Percentiles rank a stretch among this genome's conserved stretches.
Conservation (phyloP, 2,113 vertebrate genomes). For the Actinemys pallida region DNA sequence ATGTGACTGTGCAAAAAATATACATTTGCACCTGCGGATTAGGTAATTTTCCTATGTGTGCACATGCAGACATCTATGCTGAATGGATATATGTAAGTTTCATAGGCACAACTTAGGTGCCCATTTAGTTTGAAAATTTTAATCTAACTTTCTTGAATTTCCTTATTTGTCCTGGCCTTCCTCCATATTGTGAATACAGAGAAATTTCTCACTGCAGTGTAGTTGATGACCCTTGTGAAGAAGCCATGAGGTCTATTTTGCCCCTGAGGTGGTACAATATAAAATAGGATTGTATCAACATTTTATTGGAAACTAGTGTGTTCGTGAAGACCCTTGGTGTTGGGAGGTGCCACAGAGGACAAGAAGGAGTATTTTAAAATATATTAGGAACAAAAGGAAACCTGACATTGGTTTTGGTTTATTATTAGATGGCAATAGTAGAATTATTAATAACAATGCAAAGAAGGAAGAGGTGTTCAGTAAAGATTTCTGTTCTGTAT, state of each 20-base stretch:
- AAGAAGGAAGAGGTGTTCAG: too few species aligned
- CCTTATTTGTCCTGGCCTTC: neutral
- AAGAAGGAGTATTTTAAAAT: too few species aligned
- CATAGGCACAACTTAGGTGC: neutral
- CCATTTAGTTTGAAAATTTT: conserved; percentile 16
- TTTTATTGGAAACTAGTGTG: neutral
- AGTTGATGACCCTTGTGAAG: neutral
- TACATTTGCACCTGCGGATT: neutral
- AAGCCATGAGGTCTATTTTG: neutral
- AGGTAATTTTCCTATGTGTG: neutral
- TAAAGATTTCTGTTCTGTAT: too few species aligned
- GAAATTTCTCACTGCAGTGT: neutral
- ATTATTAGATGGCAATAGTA: too few species aligned
- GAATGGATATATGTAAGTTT: neutral
- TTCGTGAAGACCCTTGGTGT: neutral
- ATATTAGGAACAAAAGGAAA: too few species aligned
- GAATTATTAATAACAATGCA: too few species aligned
- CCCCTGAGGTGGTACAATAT: neutral
- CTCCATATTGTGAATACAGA: neutral
- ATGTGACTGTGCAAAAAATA: conserved; percentile 40
- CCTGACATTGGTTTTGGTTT: too few species aligned
- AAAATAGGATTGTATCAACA: neutral
- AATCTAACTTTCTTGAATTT: neutral
- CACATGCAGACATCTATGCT: neutral
- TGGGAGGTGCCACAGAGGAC: neutral